These are phyloP conservation scores for Podarcis muralis DNA, from an alignment of 2,113 vertebrate species.

Conservation along the genomic window DNA sequence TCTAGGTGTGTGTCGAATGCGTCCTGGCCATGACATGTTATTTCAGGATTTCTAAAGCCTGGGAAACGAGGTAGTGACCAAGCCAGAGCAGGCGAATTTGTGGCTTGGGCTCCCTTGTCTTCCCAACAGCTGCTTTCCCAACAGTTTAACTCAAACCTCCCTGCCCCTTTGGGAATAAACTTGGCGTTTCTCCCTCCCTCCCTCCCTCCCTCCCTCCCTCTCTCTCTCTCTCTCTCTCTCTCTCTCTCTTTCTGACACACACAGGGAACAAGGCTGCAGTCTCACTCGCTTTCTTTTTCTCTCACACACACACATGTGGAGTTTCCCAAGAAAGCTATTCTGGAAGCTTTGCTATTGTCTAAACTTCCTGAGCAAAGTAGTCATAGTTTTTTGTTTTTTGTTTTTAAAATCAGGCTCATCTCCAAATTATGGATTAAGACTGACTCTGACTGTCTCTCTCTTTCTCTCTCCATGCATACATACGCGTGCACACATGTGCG, in stretches of 20 bases:
- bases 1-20: conserved; percentile 29
- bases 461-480: no score
- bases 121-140: conserved; percentile 19
- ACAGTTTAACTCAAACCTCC: conserved; percentile 7
- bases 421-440: conserved; percentile 5
- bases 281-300: not conserved
- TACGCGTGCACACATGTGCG: no score
- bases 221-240: not conserved
- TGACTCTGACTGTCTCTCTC: not conserved
- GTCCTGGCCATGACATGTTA: not conserved
- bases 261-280: not conserved
- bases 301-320: not conserved
- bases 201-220: no score
- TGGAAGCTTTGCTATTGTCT: accelerated
- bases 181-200: not conserved
- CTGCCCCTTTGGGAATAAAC: not conserved
- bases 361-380: conserved; percentile 8
- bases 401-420: not conserved
- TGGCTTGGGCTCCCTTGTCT: conserved; percentile 6
- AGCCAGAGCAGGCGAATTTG: not conserved
- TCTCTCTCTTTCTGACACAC: not conserved
- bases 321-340: conserved; percentile 20
- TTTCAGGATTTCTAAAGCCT: conserved; percentile 26
- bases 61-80: conserved; percentile 9
- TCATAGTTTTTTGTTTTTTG: not conserved